Conservation (phyloP, 2,113 vertebrate species). For the Tylochromis polylepis region DNA sequence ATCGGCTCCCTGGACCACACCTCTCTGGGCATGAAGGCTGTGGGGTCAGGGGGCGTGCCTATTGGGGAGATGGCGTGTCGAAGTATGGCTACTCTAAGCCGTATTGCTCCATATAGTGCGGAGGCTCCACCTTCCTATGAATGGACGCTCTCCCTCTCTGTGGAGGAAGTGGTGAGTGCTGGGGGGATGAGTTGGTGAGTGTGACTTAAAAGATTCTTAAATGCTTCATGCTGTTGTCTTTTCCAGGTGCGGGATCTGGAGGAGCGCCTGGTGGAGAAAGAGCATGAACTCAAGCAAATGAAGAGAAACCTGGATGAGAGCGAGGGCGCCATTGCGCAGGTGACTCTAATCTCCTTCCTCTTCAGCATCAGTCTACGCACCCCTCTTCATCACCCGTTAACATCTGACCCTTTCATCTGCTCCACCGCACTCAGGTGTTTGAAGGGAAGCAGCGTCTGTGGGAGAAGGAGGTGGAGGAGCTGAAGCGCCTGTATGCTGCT, state of each 20-base stretch:
- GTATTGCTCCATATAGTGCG: conserved; percentile 74
- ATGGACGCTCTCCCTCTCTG: conserved; percentile 82
- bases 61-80: conserved; percentile 75
- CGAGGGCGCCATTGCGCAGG: conserved; percentile 89
- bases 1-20: conserved; percentile 87
- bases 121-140: conserved; percentile 88
- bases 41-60: conserved; percentile 59
- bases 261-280: conserved; percentile 84
- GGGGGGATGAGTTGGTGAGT: not conserved
- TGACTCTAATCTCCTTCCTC: conserved; percentile 36
- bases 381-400: not conserved
- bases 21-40: conserved; percentile 61
- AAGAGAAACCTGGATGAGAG: conserved; percentile 87
- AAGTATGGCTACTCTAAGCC: conserved; percentile 82
- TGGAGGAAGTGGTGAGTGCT: conserved; percentile 78
- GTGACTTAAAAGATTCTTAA: not conserved
- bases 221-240: not conserved
- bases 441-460: conserved; percentile 94
- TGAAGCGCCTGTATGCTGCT: conserved; percentile 87
- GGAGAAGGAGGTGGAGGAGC: conserved; percentile 89
- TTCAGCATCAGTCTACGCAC: not conserved
- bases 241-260: conserved; percentile 82
- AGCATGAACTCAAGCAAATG: conserved; percentile 87
- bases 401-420: not conserved
- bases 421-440: conserved; percentile 76